Evolutionary conservation across 2,113 vertebrate genomes (phyloP), one percentile per base, ranked within the genome.

Genomic region (Anseranas semipalmata): DNA sequence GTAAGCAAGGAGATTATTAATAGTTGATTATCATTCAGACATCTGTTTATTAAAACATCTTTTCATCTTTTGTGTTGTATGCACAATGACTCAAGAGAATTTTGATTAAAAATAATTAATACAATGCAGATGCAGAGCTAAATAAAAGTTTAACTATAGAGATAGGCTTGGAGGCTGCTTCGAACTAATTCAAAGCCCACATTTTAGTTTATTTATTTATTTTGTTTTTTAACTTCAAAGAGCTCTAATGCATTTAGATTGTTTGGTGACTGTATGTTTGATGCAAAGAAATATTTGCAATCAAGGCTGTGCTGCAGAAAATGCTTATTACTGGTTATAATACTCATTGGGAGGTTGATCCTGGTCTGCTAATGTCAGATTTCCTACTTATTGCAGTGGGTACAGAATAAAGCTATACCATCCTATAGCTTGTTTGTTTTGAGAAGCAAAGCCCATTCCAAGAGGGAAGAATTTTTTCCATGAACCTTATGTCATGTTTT

Each of bases 71-170:
- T 68, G 15, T 75, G 30, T 22, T 65, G 20, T 46, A n/a, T 39
- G 39, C 22, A 65, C 12, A 73, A 50, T 2, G 5, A 88, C n/a
- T 43, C 45, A 77, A 80, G 58, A 85, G 41, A 84, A 74, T 28
- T 46, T 81, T 19, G 81, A 83, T 83, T 35, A 90, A 91, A 90
- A 90, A 90, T 27, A 90, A 90, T 27, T 60, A 80, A 87, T 82
- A 48, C 8, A 79, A 30, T 28, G 46, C 12, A 80, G 71, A 70
- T 86, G 28, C 59, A 76, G 63, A 92, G 16, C 50, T 83, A 77
- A 92, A 78, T 39, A 52, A 19, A 65, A 70, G 20, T 53, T 76
- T 62, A 94, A 56, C 33, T 58, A 15, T 13, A 70, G 59, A 80
- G 33, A 66, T 10, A 83, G 37, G 16, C 5, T 60, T 77, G 41